Evolutionary conservation across 2,888 invertebrate genomes (phyloP), one percentile per base, ranked within the genome.

Genomic region (Elegia similella): DNA sequence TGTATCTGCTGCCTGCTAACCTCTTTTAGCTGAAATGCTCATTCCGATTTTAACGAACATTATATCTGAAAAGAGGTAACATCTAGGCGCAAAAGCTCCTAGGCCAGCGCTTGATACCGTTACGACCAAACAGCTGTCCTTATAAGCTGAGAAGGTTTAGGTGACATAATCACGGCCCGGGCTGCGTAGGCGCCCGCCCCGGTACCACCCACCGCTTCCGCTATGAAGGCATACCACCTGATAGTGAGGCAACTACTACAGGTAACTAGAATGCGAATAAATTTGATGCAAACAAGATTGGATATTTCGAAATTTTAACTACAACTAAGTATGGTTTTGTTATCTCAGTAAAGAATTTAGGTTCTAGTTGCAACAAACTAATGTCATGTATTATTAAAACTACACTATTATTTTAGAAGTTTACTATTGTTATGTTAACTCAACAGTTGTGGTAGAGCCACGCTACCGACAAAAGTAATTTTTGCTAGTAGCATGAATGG

Each of bases 161-260:
- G 83, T 88, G 88, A 88, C 86, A 86, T 86, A 88, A 87, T 80
- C 79, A 62, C 58, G 59, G 74, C 50, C 12, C 34, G 34, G 30
- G 34, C 64, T 70, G 78, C 76, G 89, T 89, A 75, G 88, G 88
- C 80, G 81, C 78, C 73, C 75, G 76, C 75, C 78, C 70, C 73
- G 74, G 76, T 75, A 65, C 79, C 90, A 79, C 90, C 90, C 84
- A 91, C 90, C 53, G 85, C 82, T 88, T 90, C 89, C 90, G 89
- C 76, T 76, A 84, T 74, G 79, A 81, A 80, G 87, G 88, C 85
- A 76, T 74, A 79, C 72, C 84, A 88, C 85, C 86, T 88, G 87
- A 88, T 86, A 76, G 71, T 82, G 78, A 75, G 72, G 82, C 77
- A 79, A 82, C 75, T 65, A 63, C 62, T 67, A 68, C 67, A 58